phyloP scores from a whole-genome alignment of 2,888 invertebrate genomes.

The Coelinius sp. region DNA sequence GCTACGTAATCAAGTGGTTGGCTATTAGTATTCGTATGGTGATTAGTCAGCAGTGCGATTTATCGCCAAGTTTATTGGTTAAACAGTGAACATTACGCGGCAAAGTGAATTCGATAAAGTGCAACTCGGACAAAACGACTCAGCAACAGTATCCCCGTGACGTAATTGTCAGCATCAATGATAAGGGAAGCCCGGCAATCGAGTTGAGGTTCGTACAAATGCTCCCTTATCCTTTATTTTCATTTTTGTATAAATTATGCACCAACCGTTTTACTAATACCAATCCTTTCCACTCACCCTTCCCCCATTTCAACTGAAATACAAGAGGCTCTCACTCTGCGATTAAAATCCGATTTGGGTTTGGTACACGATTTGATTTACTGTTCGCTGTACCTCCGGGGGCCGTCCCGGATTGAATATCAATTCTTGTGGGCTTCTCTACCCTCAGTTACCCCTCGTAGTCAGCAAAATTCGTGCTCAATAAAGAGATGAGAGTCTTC shows the following conservation, averaged over 20 bases:
- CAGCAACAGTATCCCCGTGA: constrained; percentile 55
- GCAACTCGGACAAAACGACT: constrained; percentile 58
- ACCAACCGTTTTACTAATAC: background rate
- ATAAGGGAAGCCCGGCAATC: constrained; percentile 58
- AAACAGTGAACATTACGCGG: constrained; percentile 49
- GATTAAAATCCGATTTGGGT: constrained; percentile 40
- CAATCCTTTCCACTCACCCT: constrained; percentile 10
- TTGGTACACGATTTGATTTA: constrained; percentile 42
- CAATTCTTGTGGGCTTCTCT: constrained; percentile 27
- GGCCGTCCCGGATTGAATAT: constrained; percentile 36
- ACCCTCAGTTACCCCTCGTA: background rate
- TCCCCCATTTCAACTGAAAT: background rate
- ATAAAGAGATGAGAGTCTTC: background rate
- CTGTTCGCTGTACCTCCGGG: constrained; percentile 25
- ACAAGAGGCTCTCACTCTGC: background rate
- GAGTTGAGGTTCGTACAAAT: constrained; percentile 58
- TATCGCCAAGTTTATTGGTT: constrained; percentile 20
- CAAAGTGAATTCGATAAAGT: constrained; percentile 65
- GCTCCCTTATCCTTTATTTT: background rate
- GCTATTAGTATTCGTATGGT: constrained; percentile 21
- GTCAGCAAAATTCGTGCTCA: background rate
- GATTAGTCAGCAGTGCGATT: constrained; percentile 18
- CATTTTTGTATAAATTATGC: constrained; percentile 1
- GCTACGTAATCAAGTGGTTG: background rate
- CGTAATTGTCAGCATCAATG: constrained; percentile 64